Percentiles rank a stretch among this genome's conserved stretches.
Evolutionary conservation across 2,113 vertebrate genomes (phyloP).

Genomic region (Serinus canaria): DNA sequence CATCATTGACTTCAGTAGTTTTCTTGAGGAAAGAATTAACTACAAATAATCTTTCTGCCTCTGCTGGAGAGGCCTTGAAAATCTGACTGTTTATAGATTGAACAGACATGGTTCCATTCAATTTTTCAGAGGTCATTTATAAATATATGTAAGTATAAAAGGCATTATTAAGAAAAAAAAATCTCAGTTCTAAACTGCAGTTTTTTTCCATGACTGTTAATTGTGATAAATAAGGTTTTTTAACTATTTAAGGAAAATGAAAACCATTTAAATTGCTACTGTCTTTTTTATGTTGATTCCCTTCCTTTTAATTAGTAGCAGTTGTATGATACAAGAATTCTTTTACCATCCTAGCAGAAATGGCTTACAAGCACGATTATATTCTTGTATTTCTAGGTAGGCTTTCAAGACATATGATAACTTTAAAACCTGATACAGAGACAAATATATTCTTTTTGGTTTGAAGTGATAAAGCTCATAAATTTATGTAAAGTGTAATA

Average conservation of each 20-base stretch:
- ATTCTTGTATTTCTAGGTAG: background rate
- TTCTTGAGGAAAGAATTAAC: background rate
- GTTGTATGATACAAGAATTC: background rate
- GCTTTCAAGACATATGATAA: background rate
- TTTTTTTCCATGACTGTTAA: background rate
- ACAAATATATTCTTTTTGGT: slow-evolving; percentile 56
- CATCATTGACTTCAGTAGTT: background rate
- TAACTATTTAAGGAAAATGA: background rate
- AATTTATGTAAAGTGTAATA: slow-evolving; percentile 73
- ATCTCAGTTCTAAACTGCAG: background rate
- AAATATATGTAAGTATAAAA: background rate
- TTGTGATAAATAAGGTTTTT: background rate
- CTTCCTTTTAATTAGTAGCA: background rate
- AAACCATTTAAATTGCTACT: background rate
- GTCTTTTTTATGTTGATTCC: background rate
- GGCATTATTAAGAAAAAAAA: background rate
- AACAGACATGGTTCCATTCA: background rate
- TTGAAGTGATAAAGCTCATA: slow-evolving; percentile 59
- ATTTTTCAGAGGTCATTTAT: background rate
- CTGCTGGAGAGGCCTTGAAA: background rate
- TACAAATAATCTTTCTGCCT: background rate
- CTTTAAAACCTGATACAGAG: slow-evolving; percentile 10
- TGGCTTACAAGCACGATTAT: background rate
- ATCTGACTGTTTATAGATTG: background rate
- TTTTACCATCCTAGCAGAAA: background rate